phyloP scores from a whole-genome alignment of 2,888 invertebrate species.

The Autographa pulchrina region DNA sequence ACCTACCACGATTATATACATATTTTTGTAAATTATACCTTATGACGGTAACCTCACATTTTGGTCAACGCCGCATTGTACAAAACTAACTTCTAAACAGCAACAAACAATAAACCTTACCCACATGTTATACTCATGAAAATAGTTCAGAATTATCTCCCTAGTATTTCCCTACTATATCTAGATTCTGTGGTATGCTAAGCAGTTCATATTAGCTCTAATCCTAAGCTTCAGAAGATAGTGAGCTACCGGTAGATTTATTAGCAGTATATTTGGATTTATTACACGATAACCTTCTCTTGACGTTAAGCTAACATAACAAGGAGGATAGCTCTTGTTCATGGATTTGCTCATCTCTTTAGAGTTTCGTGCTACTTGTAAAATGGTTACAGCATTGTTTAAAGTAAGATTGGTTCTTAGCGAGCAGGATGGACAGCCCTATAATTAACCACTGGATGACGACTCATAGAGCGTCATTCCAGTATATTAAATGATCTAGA shows the following conservation, averaged over 20 bases:
- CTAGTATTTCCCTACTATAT: neutral
- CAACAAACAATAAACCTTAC: neutral
- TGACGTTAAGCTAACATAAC: conserved; percentile 32
- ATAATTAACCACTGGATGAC: no score
- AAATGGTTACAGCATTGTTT: neutral
- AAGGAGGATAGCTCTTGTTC: conserved; percentile 7
- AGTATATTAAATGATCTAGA: no score
- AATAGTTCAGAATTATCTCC: neutral
- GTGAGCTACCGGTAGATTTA: conserved; percentile 34
- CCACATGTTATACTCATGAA: neutral
- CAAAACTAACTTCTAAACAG: no score
- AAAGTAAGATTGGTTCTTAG: neutral
- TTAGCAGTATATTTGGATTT: conserved; percentile 38
- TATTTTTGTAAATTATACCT: no score
- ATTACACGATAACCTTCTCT: conserved; percentile 30
- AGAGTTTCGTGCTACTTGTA: neutral
- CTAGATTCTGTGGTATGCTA: neutral
- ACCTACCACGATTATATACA: no score
- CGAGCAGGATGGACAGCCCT: no score
- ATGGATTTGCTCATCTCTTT: neutral
- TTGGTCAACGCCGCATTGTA: no score
- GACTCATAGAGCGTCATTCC: no score
- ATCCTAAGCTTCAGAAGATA: neutral
- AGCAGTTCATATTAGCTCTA: conserved; percentile 9
- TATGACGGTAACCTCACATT: no score